These are phyloP conservation scores for Teleopsis dalmanni DNA, from an alignment of 1,140 invertebrate genomes.

Conservation along the genomic window DNA sequence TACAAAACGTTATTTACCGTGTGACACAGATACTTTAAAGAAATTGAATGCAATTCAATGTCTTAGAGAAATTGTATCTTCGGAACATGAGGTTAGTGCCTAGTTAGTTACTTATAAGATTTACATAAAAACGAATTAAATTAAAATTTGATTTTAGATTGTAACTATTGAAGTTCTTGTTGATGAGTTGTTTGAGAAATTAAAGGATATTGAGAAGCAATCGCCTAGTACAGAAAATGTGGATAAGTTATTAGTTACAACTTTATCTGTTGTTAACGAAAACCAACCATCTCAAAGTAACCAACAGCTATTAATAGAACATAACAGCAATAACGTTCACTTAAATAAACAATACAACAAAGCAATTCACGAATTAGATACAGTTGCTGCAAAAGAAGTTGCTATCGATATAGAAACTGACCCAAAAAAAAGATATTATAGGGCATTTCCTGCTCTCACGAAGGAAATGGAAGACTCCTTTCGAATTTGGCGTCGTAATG, in stretches of 20 bases:
- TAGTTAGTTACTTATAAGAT: too few species aligned
- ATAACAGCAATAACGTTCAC: not conserved
- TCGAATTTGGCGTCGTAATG: conserved; percentile 9
- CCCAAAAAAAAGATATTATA: conserved; percentile 19
- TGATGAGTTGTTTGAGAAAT: conserved; percentile 47
- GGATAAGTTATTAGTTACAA: conserved; percentile 3
- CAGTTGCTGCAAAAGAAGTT: conserved; percentile 1
- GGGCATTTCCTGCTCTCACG: conserved; percentile 19
- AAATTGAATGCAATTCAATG: conserved; percentile 52
- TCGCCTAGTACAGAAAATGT: conserved; percentile 16
- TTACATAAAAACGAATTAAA: too few species aligned
- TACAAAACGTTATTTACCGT: conserved; percentile 15
- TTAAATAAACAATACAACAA: not conserved
- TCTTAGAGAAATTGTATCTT: conserved; percentile 44
- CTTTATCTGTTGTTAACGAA: not conserved
- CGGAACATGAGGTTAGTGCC: conserved; percentile 51
- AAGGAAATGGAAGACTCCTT: conserved; percentile 17
- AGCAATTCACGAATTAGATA: not conserved
- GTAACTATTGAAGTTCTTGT: conserved; percentile 47
- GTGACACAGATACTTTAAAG: conserved; percentile 46
- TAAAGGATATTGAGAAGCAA: conserved; percentile 44
- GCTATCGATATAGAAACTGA: conserved; percentile 8
- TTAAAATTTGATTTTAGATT: too few species aligned
- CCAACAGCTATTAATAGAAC: not conserved
- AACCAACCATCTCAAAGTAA: conserved; percentile 4